Evolutionary conservation across 2,113 vertebrate species (phyloP).

Genomic region (Alligator sinensis): DNA sequence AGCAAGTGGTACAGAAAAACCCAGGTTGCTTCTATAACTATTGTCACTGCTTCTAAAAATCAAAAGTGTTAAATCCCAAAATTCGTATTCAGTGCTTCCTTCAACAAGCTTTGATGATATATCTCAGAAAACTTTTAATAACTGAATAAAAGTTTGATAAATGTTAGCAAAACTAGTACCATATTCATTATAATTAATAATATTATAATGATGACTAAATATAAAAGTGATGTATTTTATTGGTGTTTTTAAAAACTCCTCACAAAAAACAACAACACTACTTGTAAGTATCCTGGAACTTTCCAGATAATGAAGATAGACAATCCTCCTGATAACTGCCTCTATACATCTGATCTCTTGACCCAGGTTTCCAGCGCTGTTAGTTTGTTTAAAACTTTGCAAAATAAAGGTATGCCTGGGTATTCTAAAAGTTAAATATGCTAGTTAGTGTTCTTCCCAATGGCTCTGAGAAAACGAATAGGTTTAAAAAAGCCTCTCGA

Average conservation of each 20-base stretch:
- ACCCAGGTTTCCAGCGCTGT: conserved; percentile 68
- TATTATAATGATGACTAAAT: not conserved
- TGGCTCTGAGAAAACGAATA: conserved; percentile 30
- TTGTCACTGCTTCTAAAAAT: not conserved
- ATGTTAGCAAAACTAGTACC: not conserved
- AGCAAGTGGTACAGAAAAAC: not conserved
- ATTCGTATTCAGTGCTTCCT: not conserved
- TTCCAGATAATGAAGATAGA: conserved; percentile 54
- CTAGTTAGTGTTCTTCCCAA: conserved; percentile 29
- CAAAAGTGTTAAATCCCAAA: not conserved
- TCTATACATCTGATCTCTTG: conserved; percentile 75
- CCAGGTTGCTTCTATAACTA: not conserved
- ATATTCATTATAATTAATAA: conserved; percentile 5
- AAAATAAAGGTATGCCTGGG: conserved; percentile 37
- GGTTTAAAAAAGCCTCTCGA: conserved; percentile 4
- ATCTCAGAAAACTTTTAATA: not conserved
- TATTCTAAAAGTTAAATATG: conserved; percentile 60
- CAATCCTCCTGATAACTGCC: conserved; percentile 64
- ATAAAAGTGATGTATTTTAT: not conserved
- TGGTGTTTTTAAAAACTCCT: not conserved
- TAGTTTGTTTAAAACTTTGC: conserved; percentile 69
- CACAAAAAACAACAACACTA: not conserved
- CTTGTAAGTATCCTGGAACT: conserved; percentile 61
- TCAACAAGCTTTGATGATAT: not conserved
- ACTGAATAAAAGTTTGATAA: not conserved